Conservation (phyloP, 2,888 invertebrate species). For the Sinelater perroti region DNA sequence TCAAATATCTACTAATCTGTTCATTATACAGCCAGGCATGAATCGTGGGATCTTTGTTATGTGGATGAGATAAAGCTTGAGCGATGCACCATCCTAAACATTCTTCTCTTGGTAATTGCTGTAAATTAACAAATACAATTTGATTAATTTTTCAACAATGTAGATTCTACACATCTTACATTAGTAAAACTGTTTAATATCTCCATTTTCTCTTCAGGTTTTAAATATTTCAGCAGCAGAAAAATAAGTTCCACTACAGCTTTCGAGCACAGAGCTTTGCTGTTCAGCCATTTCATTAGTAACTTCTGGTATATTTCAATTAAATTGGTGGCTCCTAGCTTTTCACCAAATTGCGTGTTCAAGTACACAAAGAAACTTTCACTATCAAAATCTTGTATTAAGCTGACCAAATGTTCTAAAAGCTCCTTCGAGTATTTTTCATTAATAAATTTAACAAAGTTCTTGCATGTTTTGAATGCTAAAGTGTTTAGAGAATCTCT, state of each 20-base stretch:
- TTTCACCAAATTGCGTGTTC: slow-evolving; percentile 50
- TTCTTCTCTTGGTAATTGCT: slow-evolving; percentile 40
- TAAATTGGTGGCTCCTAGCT: slow-evolving; percentile 42
- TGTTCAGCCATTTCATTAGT: slow-evolving; percentile 62
- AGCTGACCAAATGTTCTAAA: slow-evolving; percentile 63
- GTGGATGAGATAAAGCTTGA: slow-evolving; percentile 60
- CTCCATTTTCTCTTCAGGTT: slow-evolving; percentile 63
- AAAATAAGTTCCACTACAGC: slow-evolving; percentile 71
- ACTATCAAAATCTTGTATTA: slow-evolving; percentile 68
- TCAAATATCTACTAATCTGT: slow-evolving; percentile 59
- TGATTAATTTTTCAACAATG: too few relatives aligned
- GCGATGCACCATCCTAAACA: slow-evolving; percentile 61
- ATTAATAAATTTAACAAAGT: slow-evolving; percentile 67
- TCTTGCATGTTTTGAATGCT: slow-evolving; percentile 61
- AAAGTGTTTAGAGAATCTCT: slow-evolving; percentile 60
- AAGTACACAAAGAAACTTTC: slow-evolving; percentile 62
- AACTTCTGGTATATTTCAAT: slow-evolving; percentile 49
- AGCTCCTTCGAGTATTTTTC: slow-evolving; percentile 61
- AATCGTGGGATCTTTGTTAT: slow-evolving; percentile 56
- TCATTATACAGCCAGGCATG: slow-evolving; percentile 62
- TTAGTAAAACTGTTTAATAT: slow-evolving; percentile 67
- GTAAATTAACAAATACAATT: slow-evolving; percentile 36
- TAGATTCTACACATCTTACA: neutral
- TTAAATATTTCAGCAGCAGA: slow-evolving; percentile 66
- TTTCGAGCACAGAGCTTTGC: slow-evolving; percentile 63